These are phyloP conservation scores for Drosophila elegans DNA, from an alignment of 1,140 invertebrate genomes.

Conservation along the genomic window DNA sequence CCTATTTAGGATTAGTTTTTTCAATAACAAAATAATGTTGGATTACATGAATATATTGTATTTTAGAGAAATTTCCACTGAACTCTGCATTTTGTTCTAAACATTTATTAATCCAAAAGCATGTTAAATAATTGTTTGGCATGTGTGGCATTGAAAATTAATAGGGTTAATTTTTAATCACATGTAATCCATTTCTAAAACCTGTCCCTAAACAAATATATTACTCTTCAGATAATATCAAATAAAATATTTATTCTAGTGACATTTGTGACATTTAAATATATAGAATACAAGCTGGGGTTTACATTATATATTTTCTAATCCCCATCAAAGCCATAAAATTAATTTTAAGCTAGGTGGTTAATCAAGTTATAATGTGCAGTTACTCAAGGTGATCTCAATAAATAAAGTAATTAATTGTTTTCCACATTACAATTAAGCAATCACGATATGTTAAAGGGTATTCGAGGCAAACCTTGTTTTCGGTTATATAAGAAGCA, in stretches of 20 bases:
- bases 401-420: constrained; percentile 14
- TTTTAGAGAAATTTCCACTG: no score
- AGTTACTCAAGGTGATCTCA: neutral
- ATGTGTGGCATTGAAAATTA: no score
- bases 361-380: neutral
- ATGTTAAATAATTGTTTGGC: no score
- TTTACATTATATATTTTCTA: neutral
- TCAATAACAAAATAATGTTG: no score
- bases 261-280: no score
- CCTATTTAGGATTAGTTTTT: no score
- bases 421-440: constrained; percentile 3
- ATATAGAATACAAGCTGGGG: no score
- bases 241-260: neutral
- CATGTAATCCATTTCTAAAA: neutral
- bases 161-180: no score
- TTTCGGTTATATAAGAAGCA: constrained; percentile 35
- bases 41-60: no score
- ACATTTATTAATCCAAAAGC: no score
- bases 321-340: neutral
- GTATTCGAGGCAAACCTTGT: constrained; percentile 9
- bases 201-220: neutral
- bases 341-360: neutral
- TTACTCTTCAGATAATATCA: neutral
- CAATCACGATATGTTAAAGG: constrained; percentile 4
- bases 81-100: no score